A percentile compares a stretch with the other conserved stretches of the same genome.
Conservation (phyloP, 2,797 vertebrate species). For the Tauraco hartlaubi region DNA sequence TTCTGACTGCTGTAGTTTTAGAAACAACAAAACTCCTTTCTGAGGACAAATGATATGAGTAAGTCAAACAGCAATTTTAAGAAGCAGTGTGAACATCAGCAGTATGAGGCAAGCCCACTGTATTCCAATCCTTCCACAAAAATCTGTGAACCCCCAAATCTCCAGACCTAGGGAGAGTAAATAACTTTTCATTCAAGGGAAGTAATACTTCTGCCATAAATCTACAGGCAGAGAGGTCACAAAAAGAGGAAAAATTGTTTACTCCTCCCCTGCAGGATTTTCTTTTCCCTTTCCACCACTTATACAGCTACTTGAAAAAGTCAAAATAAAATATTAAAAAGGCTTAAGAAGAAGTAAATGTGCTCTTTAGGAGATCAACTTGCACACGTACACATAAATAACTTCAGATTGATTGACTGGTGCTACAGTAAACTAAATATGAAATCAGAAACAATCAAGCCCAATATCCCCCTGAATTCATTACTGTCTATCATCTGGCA, state of each 20-base stretch:
- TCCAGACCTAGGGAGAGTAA: background rate
- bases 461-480: background rate
- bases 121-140: background rate
- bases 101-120: background rate
- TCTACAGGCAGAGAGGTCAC: background rate
- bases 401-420: background rate
- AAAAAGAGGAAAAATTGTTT: background rate
- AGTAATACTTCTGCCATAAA: background rate
- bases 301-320: background rate
- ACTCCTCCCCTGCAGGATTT: background rate
- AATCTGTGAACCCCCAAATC: background rate
- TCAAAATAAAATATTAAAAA: slow-evolving; percentile 20
- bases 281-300: background rate
- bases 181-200: background rate
- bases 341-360: background rate
- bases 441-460: background rate
- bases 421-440: background rate
- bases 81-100: background rate
- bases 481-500: background rate
- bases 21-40: slow-evolving; percentile 36
- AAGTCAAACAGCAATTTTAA: slow-evolving; percentile 54
- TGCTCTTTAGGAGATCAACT: background rate
- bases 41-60: slow-evolving; percentile 41
- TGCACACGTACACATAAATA: background rate
- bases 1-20: slow-evolving; percentile 6